A percentile compares a stretch with the other conserved stretches of the same genome.
Evolutionary conservation across 2,888 invertebrate species (phyloP).

Genomic region (Hirtodrosophila confusa): DNA sequence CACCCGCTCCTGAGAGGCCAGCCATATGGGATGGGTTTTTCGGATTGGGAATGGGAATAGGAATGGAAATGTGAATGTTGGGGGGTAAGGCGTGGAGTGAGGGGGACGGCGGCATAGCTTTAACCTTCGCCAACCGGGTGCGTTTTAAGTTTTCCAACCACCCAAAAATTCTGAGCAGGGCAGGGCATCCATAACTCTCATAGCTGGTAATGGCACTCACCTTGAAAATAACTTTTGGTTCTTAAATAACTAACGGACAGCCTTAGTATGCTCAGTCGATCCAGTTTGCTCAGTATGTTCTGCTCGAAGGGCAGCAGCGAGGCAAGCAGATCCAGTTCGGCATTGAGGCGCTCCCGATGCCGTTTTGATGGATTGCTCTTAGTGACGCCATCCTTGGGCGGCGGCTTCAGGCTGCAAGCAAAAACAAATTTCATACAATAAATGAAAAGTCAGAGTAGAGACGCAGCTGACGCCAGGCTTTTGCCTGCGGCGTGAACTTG

Average conservation of each 20-base stretch:
- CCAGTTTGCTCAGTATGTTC: conserved; percentile 98
- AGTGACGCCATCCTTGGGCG: conserved; percentile 96
- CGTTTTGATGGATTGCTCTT: conserved; percentile 99
- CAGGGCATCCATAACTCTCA: conserved; percentile 1
- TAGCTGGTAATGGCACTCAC: conserved; percentile 86
- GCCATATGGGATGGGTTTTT: conserved; percentile 47
- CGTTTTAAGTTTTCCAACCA: conserved; percentile 23
- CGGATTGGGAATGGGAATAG: conserved; percentile 24
- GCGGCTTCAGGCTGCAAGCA: conserved; percentile 94
- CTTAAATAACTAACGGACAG: conserved; percentile 99
- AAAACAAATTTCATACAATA: conserved; percentile 64
- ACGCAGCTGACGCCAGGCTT: conserved; percentile 49
- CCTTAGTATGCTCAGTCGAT: conserved; percentile 98
- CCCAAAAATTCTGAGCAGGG: conserved; percentile 12
- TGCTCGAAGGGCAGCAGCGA: conserved; percentile 98
- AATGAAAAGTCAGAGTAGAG: conserved; percentile 36
- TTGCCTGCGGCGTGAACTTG: conserved; percentile 32
- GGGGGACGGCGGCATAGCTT: conserved; percentile 2
- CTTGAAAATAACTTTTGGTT: conserved; percentile 99
- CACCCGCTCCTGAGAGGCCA: conserved; percentile 38
- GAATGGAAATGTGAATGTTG: neutral
- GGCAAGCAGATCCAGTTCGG: conserved; percentile 98
- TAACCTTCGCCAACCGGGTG: conserved; percentile 3
- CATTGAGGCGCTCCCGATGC: conserved; percentile 98
- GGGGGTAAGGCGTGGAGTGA: too few species aligned